Percentiles rank a stretch among this genome's conserved stretches.
These are phyloP conservation scores for Adoxophyes honmai DNA, from an alignment of 1,140 invertebrate species.

Conservation along the genomic window DNA sequence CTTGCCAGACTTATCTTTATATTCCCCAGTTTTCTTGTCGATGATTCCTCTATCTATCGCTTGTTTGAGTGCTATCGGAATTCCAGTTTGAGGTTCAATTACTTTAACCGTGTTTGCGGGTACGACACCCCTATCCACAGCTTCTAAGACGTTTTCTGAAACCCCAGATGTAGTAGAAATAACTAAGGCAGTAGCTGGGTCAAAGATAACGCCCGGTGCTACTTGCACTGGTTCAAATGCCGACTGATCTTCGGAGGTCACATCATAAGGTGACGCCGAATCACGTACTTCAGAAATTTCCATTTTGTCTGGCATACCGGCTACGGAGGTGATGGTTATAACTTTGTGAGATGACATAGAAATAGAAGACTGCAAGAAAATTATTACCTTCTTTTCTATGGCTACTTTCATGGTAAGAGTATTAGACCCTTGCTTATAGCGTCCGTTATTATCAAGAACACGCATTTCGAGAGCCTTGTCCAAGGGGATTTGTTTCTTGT, in stretches of 20 bases:
- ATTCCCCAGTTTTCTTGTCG: slow-evolving; percentile 84
- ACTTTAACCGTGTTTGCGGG: slow-evolving; percentile 83
- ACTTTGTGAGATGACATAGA: slow-evolving; percentile 73
- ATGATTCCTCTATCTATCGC: slow-evolving; percentile 87
- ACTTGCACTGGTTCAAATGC: slow-evolving; percentile 82
- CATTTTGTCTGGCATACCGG: slow-evolving; percentile 81
- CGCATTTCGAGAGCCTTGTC: slow-evolving; percentile 86
- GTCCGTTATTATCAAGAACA: slow-evolving; percentile 87
- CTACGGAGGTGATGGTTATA: slow-evolving; percentile 80
- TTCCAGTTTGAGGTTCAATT: slow-evolving; percentile 84
- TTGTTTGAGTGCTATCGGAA: slow-evolving; percentile 85
- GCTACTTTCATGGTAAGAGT: slow-evolving; percentile 88
- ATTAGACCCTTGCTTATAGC: slow-evolving; percentile 80
- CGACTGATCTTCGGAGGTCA: slow-evolving; percentile 74
- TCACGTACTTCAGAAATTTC: slow-evolving; percentile 79
- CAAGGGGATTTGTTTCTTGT: slow-evolving; percentile 83
- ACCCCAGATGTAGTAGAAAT: slow-evolving; percentile 81
- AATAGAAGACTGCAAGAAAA: slow-evolving; percentile 72
- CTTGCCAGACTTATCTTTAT: slow-evolving; percentile 81
- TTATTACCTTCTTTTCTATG: slow-evolving; percentile 82
- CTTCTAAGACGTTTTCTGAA: slow-evolving; percentile 81
- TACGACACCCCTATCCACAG: slow-evolving; percentile 82
- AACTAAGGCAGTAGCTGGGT: slow-evolving; percentile 82
- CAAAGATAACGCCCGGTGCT: slow-evolving; percentile 82
- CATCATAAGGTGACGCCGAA: slow-evolving; percentile 35